Base-by-base conservation (phyloP, 2,113 vertebrate species). In the Rhinoptilus africanus region DNA sequence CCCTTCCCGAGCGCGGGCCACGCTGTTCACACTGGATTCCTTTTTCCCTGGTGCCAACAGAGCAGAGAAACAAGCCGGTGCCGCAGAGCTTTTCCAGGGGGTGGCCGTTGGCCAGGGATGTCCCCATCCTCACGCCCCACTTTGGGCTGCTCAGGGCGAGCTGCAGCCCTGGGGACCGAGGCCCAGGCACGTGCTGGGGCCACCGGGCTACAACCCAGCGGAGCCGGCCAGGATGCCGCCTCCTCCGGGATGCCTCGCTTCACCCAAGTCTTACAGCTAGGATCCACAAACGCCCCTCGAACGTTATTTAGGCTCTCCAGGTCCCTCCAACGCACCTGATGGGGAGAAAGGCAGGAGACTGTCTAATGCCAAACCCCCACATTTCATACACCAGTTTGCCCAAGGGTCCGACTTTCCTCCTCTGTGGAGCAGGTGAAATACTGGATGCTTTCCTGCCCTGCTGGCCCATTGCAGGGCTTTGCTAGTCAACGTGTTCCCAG, bases 101-200 rank as follows among this genome's bases (percentile, higher is more conserved):
- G 1, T 32, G 51, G 71, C 14, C 64, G 37, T 4, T 54, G 66
- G n/a, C 30, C 59, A 63, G 75, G 64, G 59, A 30, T 73, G 11
- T 3, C 53, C 63, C 34, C 53, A 35, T 11, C 34, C 51, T 47
- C 68, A 35, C 0, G 0, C 23, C 69, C 47, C 28, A 7, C 43
- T n/a, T 45, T 15, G 26, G 48, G 54, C 73, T 39, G 71, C 20
- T 16, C 3, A 8, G 53, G 51, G 53, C 4, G 53, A 32, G 78
- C 51, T 26, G 51, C 34, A 41, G 77, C n/a, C 7, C 2, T 13
- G 41, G 60, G 41, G 50, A 75, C 24, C 0, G 2, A 67, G 43
- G 43, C 28, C 54, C 62, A n/a, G 72, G 62, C 4, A 8, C 1
- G 2, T 23, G 62, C 51, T 50, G 43, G 0, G 0, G 35, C 12